Conservation (phyloP, 2,797 vertebrate species). For the Apodemus agrarius region DNA sequence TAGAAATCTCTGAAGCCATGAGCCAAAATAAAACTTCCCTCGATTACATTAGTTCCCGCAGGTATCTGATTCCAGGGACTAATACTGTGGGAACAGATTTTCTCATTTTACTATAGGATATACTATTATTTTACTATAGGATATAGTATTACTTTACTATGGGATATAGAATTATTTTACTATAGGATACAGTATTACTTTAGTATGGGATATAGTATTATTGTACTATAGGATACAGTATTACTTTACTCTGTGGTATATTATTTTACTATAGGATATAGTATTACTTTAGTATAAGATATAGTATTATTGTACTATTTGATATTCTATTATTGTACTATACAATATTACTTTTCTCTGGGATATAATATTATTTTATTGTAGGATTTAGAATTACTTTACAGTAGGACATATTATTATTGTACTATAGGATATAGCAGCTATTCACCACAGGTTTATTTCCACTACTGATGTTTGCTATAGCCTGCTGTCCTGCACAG, state of each 20-base stretch:
- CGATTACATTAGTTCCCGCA: not conserved
- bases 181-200: not conserved
- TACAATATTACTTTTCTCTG: not conserved
- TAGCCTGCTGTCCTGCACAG: not conserved
- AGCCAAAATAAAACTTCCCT: not conserved
- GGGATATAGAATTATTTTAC: not conserved
- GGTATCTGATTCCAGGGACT: not conserved
- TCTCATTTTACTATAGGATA: not conserved
- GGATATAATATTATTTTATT: not conserved
- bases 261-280: too few species aligned
- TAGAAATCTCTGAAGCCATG: not conserved
- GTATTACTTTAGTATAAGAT: too few species aligned
- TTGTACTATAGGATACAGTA: not conserved
- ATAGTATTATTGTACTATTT: not conserved
- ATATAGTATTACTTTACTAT: not conserved
- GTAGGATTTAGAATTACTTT: not conserved
- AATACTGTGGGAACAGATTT: not conserved
- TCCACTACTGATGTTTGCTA: not conserved
- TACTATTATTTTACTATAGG: not conserved
- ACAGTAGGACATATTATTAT: not conserved
- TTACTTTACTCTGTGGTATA: not conserved
- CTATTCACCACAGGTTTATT: not conserved
- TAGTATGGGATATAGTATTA: not conserved
- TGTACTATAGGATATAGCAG: not conserved
- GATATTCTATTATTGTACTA: not conserved